phyloP scores from a whole-genome alignment of 2,113 vertebrate genomes.

The Cynoglossus semilaevis region DNA sequence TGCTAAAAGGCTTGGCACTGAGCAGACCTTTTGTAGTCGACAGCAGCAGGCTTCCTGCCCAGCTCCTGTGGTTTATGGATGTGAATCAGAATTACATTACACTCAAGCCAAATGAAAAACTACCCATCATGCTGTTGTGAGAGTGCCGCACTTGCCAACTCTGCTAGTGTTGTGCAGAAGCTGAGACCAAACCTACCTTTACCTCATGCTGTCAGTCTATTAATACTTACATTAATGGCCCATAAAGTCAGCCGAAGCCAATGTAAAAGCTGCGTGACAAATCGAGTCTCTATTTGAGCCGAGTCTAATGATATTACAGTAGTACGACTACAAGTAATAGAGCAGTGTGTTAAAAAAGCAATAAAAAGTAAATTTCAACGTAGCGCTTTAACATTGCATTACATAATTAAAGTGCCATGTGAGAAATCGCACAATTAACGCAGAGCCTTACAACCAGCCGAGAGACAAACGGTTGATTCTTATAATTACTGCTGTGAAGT shows the following conservation, averaged over 20 bases:
- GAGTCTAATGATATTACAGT: conserved; percentile 11
- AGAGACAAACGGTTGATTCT: conserved; percentile 58
- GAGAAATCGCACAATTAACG: conserved; percentile 62
- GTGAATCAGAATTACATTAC: conserved; percentile 47
- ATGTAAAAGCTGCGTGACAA: too few species aligned
- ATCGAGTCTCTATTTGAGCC: conserved; percentile 4
- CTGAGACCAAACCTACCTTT: conserved; percentile 32
- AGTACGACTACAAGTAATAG: conserved; percentile 24
- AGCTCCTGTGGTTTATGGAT: conserved; percentile 51
- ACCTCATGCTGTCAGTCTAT: conserved; percentile 37
- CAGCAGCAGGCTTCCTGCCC: conserved; percentile 48
- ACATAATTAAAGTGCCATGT: conserved; percentile 66
- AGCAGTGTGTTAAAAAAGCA: conserved; percentile 23
- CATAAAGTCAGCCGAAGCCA: too few species aligned
- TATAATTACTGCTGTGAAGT: conserved; percentile 38
- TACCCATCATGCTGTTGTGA: conserved; percentile 56
- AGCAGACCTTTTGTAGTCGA: conserved; percentile 52
- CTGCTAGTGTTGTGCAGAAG: conserved; percentile 36
- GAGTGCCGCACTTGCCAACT: conserved; percentile 30
- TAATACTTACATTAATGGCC: background rate
- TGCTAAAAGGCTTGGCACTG: conserved; percentile 54
- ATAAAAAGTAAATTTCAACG: conserved; percentile 32
- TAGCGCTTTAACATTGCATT: conserved; percentile 50
- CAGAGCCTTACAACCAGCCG: conserved; percentile 42
- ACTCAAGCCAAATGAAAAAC: conserved; percentile 39